Evolutionary conservation across 2,888 invertebrate genomes (phyloP).

Genomic region (Saturnia pavonia): DNA sequence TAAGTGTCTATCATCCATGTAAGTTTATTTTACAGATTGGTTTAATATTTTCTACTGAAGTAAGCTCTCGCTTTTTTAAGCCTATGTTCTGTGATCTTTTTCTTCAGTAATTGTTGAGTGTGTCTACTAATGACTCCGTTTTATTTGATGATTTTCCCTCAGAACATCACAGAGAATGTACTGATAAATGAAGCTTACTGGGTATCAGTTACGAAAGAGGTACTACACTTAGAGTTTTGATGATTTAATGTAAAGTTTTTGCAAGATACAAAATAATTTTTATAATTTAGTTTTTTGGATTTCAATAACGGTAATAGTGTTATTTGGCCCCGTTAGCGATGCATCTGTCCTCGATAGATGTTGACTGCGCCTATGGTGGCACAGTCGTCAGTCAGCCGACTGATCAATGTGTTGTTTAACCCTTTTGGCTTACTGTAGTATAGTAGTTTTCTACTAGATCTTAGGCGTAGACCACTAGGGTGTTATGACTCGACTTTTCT

Average conservation of each 20-base stretch:
- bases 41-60: conserved; percentile 66
- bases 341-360: conserved; percentile 82
- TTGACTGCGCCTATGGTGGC: conserved; percentile 54
- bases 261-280: conserved; percentile 80
- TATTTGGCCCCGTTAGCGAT: conserved; percentile 83
- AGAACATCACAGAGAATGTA: conserved; percentile 98
- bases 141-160: conserved; percentile 86
- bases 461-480: conserved; percentile 82
- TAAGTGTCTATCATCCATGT: conserved; percentile 43
- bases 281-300: conserved; percentile 82
- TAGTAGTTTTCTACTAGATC: conserved; percentile 77
- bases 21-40: conserved; percentile 70
- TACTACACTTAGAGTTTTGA: conserved; percentile 85
- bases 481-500: conserved; percentile 79
- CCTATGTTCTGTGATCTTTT: conserved; percentile 48
- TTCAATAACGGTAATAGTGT: conserved; percentile 80
- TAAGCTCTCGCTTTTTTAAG: conserved; percentile 58
- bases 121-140: conserved; percentile 76
- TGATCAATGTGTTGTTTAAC: conserved; percentile 69
- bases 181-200: conserved; percentile 97
- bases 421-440: conserved; percentile 80
- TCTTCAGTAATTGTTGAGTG: conserved; percentile 38
- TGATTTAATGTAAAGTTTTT: conserved; percentile 82
- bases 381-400: conserved; percentile 50
- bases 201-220: conserved; percentile 96